Evolutionary conservation across 53 echinoderm and acorn worm species (phyloP).

Genomic region (Paracentrotus lividus): DNA sequence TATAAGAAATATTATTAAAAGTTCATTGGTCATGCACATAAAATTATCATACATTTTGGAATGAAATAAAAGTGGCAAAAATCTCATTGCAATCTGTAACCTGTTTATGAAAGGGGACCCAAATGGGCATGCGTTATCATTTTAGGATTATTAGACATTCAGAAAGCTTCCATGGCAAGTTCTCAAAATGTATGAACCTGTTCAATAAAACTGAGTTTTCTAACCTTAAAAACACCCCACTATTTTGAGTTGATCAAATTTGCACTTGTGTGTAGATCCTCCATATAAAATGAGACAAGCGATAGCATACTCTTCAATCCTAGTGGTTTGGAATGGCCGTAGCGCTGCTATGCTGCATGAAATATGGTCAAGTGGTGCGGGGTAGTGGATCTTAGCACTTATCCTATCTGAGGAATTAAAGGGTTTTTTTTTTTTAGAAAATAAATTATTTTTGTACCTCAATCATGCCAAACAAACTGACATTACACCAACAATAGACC

Average conservation of each 20-base stretch:
- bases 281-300: background rate
- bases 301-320: background rate
- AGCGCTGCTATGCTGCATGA: constrained; percentile 34
- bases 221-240: background rate
- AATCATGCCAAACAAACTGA: too few relatives aligned
- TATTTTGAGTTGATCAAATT: background rate
- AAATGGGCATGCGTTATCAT: background rate
- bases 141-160: background rate
- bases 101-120: background rate
- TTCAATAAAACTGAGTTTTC: background rate
- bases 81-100: background rate
- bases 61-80: background rate
- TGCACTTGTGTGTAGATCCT: background rate
- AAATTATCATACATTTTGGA: too few relatives aligned
- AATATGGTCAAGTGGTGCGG: constrained; percentile 46
- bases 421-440: background rate
- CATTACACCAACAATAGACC: too few relatives aligned
- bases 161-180: background rate
- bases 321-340: constrained; percentile 24
- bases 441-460: too few relatives aligned
- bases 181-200: too few relatives aligned
- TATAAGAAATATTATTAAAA: too few relatives aligned
- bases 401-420: background rate
- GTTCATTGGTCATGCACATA: too few relatives aligned
- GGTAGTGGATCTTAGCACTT: background rate